Base-by-base conservation (phyloP, 2,113 vertebrate species). In the Xenotilapia leptura region DNA sequence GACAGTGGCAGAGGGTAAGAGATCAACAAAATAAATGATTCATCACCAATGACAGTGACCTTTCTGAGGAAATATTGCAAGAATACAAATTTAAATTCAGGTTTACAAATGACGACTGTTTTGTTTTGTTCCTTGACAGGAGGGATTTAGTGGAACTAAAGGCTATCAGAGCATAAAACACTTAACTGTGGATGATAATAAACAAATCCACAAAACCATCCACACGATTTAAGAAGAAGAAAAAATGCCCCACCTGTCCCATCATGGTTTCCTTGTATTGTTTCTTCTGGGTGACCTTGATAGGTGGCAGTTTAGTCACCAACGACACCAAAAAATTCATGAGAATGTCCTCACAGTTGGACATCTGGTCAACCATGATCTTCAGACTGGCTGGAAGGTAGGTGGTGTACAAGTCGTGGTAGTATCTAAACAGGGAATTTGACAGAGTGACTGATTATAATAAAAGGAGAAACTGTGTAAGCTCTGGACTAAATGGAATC, bases 211-310 rank as follows among this genome's bases (percentile, higher is more conserved):
- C 54, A 11, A 58, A 56, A 38, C 4, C 6, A 38, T 38, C 60
- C 0, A 38, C 28, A 45, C 0, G 6, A 3, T 11, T n/a, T 38
- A 21, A 65, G 40, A 17, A 17, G 0, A 0, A 1, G 9, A 77
- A 33, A 28, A 77, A 47, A 28, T 2, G 28, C 28, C 90, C 91
- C 89, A 99, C 99, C 98, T 99, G 98, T 94, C 97, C 98, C 99
- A 99, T 99, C 98, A 99, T 99, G 65, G 98, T 98, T 95, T 99
- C 99, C 91, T 99, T 99, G 94, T 99, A 99, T 93, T 99, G 99
- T 93, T 99, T 99, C 95, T 99, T 99, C 95, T 99, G 98, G 17
- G 99, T 99, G 95, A 99, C 98, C 96, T 99, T 99, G 95, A 99
- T 98, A 90, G 99, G 99, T 89, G 99, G 99, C 95, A 99, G 96